Conservation (phyloP, 2,888 invertebrate genomes). For the Congeria kusceri region DNA sequence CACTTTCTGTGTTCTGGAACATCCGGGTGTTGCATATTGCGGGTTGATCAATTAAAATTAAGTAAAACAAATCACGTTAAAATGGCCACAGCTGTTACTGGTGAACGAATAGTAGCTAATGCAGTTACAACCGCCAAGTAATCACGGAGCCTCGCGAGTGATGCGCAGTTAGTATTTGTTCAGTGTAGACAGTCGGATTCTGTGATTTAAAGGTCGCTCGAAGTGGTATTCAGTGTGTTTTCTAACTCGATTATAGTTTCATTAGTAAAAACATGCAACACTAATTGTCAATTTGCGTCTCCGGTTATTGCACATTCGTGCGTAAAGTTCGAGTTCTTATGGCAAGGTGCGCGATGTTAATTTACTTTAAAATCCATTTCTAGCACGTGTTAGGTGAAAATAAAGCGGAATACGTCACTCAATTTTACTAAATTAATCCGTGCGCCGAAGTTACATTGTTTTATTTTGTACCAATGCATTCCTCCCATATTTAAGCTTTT, state of each 20-base stretch:
- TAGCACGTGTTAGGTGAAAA: conserved; percentile 53
- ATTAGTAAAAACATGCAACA: conserved; percentile 49
- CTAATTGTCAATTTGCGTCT: conserved; percentile 59
- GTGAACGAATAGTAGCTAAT: background rate
- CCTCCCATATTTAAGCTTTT: too few species aligned
- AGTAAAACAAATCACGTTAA: conserved; percentile 1
- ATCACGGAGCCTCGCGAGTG: background rate
- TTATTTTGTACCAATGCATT: conserved; percentile 18
- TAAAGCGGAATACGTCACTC: conserved; percentile 56
- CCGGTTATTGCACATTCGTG: conserved; percentile 49
- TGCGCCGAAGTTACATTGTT: conserved; percentile 34
- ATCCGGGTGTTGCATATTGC: background rate
- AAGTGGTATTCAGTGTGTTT: conserved; percentile 33
- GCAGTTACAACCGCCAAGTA: background rate
- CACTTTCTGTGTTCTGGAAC: background rate
- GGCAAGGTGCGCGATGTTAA: conserved; percentile 60
- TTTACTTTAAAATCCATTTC: conserved; percentile 52
- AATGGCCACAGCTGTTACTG: background rate
- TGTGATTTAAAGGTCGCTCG: conserved; percentile 58
- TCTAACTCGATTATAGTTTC: conserved; percentile 55
- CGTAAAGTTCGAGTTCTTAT: conserved; percentile 49
- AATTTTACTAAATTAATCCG: conserved; percentile 47
- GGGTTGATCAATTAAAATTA: background rate
- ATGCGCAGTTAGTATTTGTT: too few species aligned
- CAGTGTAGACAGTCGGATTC: conserved; percentile 1